A percentile compares a stretch with the other conserved stretches of the same genome.
Conservation (phyloP, 1,140 invertebrate species). For the Zaprionus capensis region DNA sequence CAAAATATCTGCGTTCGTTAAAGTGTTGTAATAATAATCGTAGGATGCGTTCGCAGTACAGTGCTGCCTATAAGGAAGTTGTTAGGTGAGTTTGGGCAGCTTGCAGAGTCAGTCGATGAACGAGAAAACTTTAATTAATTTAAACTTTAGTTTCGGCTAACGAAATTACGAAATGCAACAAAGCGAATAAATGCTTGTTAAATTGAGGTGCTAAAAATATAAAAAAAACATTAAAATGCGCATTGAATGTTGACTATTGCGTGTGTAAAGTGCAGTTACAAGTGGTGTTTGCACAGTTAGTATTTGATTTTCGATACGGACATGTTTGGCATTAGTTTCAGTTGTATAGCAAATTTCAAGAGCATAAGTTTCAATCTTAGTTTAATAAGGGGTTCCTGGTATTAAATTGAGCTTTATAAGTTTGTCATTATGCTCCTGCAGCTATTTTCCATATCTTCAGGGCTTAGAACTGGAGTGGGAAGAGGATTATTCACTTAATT, state of each 20-base stretch:
- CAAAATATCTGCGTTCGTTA: not conserved
- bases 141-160: not conserved
- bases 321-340: too few relatives aligned
- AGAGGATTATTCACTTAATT: too few relatives aligned
- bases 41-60: not conserved
- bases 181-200: conserved; percentile 3
- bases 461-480: too few relatives aligned
- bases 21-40: conserved; percentile 16
- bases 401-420: too few relatives aligned
- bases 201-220: not conserved
- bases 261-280: too few relatives aligned
- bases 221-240: not conserved
- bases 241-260: not conserved
- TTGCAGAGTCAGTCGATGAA: not conserved
- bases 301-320: too few relatives aligned
- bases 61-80: conserved; percentile 9
- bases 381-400: too few relatives aligned
- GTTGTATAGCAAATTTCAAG: not conserved
- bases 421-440: too few relatives aligned
- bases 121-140: conserved; percentile 4
- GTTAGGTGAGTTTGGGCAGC: not conserved
- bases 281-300: not conserved
- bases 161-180: not conserved
- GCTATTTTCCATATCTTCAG: too few relatives aligned
- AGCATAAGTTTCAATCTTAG: not conserved